Evolutionary conservation across 2,113 vertebrate genomes (phyloP), one percentile per base, ranked within the genome.

Genomic region (Pholis gunnellus): DNA sequence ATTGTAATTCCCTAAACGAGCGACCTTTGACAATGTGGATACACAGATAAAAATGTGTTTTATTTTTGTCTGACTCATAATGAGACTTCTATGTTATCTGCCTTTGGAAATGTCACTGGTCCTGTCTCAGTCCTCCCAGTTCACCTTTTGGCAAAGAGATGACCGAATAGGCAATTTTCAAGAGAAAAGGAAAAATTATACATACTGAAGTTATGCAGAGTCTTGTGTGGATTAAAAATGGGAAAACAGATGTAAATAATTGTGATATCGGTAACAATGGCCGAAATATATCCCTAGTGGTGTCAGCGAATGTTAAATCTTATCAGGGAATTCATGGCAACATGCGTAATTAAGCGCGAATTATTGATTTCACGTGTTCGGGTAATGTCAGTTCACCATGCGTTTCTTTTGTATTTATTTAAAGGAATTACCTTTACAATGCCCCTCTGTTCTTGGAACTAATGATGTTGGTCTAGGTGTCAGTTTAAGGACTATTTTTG

Each of bases 81-180:
- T 85, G 75, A 74, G 72, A 82, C 65, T 90, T 93, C 73, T 64
- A 44, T 83, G 90, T 94, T 95, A 95, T 96, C 95, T 84, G 85
- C 72, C 72, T 89, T 88, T 91, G 89, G 69, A 96, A 96, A 96
- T 96, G 95, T 94, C 95, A 94, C 71, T 77, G 82, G 88, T 82
- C 70, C 75, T 79, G 79, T 80, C 71, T 82, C 78, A 11, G 15
- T 83, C 59, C 78, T 75, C 77, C 65, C 66, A 27, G 57, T 81
- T 90, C 87, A 85, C 83, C 83, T 82, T 86, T 91, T 77, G 74
- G 80, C 69, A 84, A 72, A 79, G 70, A 68, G 57, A 76, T 56
- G 46, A 67, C 44, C 44, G 40, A 65, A 84, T 42, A 68, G 63
- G 22, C 13, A 1, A 75, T 82, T 85, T 88, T 75, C 9, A 72